A percentile compares a stretch with the other conserved stretches of the same genome.
Evolutionary conservation across 1,140 invertebrate genomes (phyloP).

Genomic region (Hylaeus volcanicus): DNA sequence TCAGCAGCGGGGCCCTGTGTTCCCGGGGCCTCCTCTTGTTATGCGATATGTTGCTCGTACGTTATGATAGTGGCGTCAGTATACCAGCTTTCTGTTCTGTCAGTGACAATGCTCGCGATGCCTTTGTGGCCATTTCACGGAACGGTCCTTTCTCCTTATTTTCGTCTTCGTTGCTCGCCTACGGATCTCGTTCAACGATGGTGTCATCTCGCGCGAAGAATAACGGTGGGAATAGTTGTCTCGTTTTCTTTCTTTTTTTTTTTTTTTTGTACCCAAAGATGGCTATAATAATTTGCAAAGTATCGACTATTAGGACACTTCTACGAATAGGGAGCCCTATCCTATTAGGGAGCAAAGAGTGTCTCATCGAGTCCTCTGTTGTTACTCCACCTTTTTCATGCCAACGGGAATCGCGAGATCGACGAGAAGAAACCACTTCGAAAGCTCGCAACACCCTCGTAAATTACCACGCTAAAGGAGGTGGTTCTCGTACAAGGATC

Average conservation of each 20-base stretch:
- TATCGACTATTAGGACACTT: too few relatives aligned
- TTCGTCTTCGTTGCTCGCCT: neutral
- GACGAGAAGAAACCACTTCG: neutral
- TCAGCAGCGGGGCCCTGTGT: constrained; percentile 63
- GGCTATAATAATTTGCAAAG: constrained; percentile 5
- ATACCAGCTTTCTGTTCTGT: constrained; percentile 64
- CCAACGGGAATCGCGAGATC: neutral
- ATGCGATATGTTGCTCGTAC: constrained; percentile 71
- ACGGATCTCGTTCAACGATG: neutral
- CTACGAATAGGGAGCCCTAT: too few relatives aligned
- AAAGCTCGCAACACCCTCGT: neutral
- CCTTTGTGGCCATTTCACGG: constrained; percentile 52
- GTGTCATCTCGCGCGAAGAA: constrained; percentile 17
- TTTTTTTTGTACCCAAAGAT: neutral
- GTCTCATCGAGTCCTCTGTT: too few relatives aligned
- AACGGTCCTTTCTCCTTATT: constrained; percentile 6
- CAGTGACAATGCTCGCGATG: constrained; percentile 63
- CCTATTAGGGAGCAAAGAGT: too few relatives aligned
- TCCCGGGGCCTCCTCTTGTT: constrained; percentile 60
- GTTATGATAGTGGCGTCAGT: constrained; percentile 69
- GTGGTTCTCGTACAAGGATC: neutral
- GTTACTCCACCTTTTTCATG: too few relatives aligned
- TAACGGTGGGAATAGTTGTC: constrained; percentile 17
- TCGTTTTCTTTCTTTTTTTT: too few relatives aligned
- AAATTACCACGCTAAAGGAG: constrained; percentile 11